phyloP scores from a whole-genome alignment of 2,888 invertebrate species.

The Epistrophe grossulariae region DNA sequence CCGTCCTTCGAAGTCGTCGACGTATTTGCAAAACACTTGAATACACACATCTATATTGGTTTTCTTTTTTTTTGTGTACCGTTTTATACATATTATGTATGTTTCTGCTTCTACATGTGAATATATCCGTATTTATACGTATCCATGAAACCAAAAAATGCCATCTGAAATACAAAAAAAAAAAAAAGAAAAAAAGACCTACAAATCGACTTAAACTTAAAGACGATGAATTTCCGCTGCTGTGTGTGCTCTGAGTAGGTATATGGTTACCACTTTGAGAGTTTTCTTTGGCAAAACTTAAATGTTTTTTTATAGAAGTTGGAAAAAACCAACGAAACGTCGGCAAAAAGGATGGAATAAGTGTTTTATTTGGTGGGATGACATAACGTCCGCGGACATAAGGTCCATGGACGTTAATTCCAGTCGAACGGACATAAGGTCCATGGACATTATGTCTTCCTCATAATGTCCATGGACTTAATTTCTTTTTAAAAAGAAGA shows the following conservation, averaged over 20 bases:
- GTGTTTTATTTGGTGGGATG: too few species aligned
- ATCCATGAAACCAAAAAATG: slow-evolving; percentile 50
- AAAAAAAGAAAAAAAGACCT: slow-evolving; percentile 36
- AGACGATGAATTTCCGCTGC: slow-evolving; percentile 71
- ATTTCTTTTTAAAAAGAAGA: too few species aligned
- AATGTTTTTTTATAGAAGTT: too few species aligned
- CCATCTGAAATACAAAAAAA: slow-evolving; percentile 56
- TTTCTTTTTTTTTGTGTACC: neutral
- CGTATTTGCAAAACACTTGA: slow-evolving; percentile 66
- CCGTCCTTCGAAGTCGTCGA: slow-evolving; percentile 67
- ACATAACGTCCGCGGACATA: too few species aligned
- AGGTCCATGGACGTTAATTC: too few species aligned
- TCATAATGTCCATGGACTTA: too few species aligned
- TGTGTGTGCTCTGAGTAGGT: slow-evolving; percentile 32
- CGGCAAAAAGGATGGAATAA: too few species aligned
- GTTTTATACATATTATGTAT: neutral
- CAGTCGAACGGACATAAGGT: too few species aligned
- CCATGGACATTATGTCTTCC: too few species aligned
- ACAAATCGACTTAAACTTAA: slow-evolving; percentile 63
- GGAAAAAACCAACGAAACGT: too few species aligned
- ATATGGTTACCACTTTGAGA: neutral
- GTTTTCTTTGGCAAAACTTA: neutral
- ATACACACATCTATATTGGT: slow-evolving; percentile 9
- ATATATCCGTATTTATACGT: slow-evolving; percentile 12
- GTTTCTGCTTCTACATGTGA: neutral